Evolutionary conservation across 1,140 invertebrate species (phyloP).

Genomic region (Philotrypesis tridentata): DNA sequence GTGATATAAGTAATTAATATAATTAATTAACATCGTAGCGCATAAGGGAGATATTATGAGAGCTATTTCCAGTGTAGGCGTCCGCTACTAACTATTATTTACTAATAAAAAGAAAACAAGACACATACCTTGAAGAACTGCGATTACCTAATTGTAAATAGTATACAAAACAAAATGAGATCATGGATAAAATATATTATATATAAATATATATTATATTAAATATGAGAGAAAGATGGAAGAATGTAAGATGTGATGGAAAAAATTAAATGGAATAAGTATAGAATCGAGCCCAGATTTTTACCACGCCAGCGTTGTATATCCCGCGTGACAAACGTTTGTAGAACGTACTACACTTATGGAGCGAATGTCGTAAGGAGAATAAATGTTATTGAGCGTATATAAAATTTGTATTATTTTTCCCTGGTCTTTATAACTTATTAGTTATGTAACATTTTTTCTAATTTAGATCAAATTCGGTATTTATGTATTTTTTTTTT

Average conservation of each 20-base stretch:
- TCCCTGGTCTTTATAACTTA: constrained; percentile 30
- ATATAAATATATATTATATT: constrained; percentile 60
- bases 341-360: constrained; percentile 60
- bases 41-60: constrained; percentile 62
- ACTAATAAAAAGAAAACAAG: constrained; percentile 50
- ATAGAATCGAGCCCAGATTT: constrained; percentile 58
- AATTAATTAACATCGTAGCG: constrained; percentile 69
- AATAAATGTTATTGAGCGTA: constrained; percentile 63
- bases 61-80: constrained; percentile 68
- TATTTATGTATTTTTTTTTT: constrained; percentile 26
- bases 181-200: constrained; percentile 53
- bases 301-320: constrained; percentile 61
- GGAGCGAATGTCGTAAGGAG: constrained; percentile 59
- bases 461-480: not conserved
- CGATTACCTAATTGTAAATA: constrained; percentile 71
- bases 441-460: not conserved
- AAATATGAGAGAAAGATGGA: constrained; percentile 59
- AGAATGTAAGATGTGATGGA: constrained; percentile 38
- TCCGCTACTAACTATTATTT: constrained; percentile 65
- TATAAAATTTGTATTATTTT: constrained; percentile 48
- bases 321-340: constrained; percentile 63
- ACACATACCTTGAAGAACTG: constrained; percentile 64
- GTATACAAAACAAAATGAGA: constrained; percentile 61
- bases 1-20: constrained; percentile 73
- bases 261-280: constrained; percentile 17